phyloP scores from a whole-genome alignment of 2,888 invertebrate species.

The Gortyna flavago region DNA sequence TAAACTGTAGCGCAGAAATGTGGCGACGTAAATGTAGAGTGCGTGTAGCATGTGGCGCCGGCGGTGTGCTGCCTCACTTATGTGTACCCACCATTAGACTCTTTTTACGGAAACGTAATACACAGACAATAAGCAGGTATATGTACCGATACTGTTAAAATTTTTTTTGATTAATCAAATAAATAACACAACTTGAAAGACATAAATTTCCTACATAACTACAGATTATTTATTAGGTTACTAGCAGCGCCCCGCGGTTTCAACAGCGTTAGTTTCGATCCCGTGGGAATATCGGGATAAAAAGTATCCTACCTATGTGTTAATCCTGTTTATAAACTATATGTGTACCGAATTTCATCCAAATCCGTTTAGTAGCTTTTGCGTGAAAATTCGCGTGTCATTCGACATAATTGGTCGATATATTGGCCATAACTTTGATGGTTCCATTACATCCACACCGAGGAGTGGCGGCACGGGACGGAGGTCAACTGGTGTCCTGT shows the following conservation, averaged over 20 bases:
- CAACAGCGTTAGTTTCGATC: no score
- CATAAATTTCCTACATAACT: background rate
- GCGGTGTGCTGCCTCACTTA: no score
- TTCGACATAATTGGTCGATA: conserved; percentile 15
- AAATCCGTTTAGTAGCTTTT: no score
- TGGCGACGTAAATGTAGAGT: no score
- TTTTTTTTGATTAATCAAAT: background rate
- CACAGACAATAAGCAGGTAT: background rate
- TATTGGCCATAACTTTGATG: conserved; percentile 18
- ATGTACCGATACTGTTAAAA: background rate
- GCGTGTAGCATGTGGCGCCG: no score
- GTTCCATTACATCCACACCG: conserved; percentile 3
- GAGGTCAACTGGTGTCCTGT: conserved; percentile 16
- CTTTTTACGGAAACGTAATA: no score
- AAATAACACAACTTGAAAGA: background rate
- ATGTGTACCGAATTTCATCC: no score
- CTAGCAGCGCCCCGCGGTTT: no score
- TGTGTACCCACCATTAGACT: background rate
- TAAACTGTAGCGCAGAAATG: no score
- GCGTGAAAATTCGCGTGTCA: conserved; percentile 5
- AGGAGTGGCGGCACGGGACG: conserved; percentile 24
- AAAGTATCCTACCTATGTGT: no score
- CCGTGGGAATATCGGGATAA: no score
- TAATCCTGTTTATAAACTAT: no score
- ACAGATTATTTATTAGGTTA: background rate